A percentile compares a stretch with the other conserved stretches of the same genome.
These are phyloP conservation scores for Takifugu flavidus DNA, from an alignment of 2,113 vertebrate species.

Conservation along the genomic window DNA sequence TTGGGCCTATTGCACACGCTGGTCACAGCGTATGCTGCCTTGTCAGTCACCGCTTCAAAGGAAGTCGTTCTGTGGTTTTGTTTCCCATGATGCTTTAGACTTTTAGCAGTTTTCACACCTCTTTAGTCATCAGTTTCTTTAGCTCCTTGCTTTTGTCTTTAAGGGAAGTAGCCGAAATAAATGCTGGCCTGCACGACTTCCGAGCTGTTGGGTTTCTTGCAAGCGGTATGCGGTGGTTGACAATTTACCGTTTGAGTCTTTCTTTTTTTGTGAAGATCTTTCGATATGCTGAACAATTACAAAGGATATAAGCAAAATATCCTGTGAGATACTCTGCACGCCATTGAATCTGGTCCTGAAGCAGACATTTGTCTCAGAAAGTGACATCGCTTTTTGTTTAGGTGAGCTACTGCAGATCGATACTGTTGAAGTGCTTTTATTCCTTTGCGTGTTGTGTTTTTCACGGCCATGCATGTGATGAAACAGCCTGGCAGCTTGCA, in stretches of 20 bases:
- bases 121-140: slow-evolving; percentile 29
- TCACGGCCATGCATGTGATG: slow-evolving; percentile 7
- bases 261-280: slow-evolving; percentile 21
- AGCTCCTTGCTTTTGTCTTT: slow-evolving; percentile 44
- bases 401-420: background rate
- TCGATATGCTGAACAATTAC: slow-evolving; percentile 5
- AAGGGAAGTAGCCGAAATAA: slow-evolving; percentile 64
- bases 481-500: slow-evolving; percentile 24
- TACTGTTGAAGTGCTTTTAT: background rate
- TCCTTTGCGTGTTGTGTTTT: slow-evolving; percentile 14
- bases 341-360: background rate
- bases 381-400: background rate
- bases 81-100: slow-evolving; percentile 55
- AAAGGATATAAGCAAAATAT: background rate
- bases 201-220: slow-evolving; percentile 12
- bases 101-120: slow-evolving; percentile 68
- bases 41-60: slow-evolving; percentile 23
- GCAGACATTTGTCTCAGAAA: too few relatives aligned
- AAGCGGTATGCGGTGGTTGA: background rate
- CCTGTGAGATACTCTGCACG: background rate
- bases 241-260: slow-evolving; percentile 13
- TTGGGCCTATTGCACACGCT: background rate
- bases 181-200: slow-evolving; percentile 16
- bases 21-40: slow-evolving; percentile 1
- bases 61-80: slow-evolving; percentile 47